Conservation (phyloP, 2,113 vertebrate genomes). For the Miniopterus natalensis region DNA sequence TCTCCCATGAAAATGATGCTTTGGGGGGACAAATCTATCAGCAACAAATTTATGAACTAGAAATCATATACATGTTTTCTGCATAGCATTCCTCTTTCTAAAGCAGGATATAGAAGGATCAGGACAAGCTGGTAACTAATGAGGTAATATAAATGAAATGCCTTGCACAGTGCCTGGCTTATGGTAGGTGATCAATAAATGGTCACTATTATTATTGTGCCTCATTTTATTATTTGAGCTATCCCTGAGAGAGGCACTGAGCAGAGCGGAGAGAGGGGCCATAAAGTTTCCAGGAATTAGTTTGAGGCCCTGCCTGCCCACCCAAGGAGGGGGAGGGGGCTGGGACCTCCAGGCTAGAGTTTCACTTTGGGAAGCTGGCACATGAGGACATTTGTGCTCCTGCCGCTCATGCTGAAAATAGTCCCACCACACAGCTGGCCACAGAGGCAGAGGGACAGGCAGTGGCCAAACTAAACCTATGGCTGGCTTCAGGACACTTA, state of each 20-base stretch:
- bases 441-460: neutral
- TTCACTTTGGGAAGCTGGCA: conserved; percentile 17
- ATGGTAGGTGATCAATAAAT: neutral
- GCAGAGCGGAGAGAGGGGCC: neutral
- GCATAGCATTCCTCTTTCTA: neutral
- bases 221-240: conserved; percentile 27
- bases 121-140: neutral
- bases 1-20: neutral
- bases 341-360: neutral
- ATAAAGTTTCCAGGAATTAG: conserved; percentile 14
- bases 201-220: neutral
- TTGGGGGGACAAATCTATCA: neutral
- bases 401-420: neutral
- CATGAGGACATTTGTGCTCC: neutral
- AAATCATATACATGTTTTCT: neutral
- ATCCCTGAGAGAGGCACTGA: neutral
- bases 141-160: neutral
- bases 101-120: neutral
- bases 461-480: neutral
- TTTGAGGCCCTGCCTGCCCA: neutral
- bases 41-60: conserved; percentile 8
- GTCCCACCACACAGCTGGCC: neutral
- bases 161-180: neutral
- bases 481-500: neutral
- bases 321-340: neutral